Evolutionary conservation across 2,888 invertebrate species (phyloP).

Genomic region (Epistrophe grossulariae): DNA sequence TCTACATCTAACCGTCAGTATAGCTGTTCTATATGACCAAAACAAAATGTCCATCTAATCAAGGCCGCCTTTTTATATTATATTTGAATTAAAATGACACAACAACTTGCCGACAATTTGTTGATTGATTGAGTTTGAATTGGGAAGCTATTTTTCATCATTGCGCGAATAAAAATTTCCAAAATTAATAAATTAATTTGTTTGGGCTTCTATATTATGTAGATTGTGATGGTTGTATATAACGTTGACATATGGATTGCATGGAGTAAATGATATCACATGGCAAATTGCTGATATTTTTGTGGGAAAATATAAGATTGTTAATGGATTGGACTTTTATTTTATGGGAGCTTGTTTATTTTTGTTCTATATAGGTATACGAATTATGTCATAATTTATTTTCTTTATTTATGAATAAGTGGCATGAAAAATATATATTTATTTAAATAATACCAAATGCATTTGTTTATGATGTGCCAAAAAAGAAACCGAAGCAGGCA

Average conservation of each 20-base stretch:
- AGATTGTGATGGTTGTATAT: background rate
- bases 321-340: slow-evolving; percentile 21
- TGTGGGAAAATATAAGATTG: background rate
- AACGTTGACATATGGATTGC: background rate
- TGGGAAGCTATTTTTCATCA: slow-evolving; percentile 39
- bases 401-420: slow-evolving; percentile 1
- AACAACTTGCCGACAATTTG: slow-evolving; percentile 52
- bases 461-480: background rate
- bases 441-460: background rate
- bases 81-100: slow-evolving; percentile 58
- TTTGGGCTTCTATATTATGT: background rate
- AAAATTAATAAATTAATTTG: slow-evolving; percentile 35
- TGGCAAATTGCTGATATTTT: slow-evolving; percentile 36
- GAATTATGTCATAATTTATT: background rate
- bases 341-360: slow-evolving; percentile 23
- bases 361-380: slow-evolving; percentile 1
- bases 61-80: background rate
- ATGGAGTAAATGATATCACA: slow-evolving; percentile 50
- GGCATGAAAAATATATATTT: background rate
- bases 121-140: slow-evolving; percentile 60
- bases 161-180: slow-evolving; percentile 23
- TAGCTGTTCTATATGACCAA: background rate
- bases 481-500: no score
- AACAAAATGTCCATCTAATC: slow-evolving; percentile 26
- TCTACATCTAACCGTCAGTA: slow-evolving; percentile 11